Conservation (phyloP, 2,888 invertebrate species). For the Seira musarum region DNA sequence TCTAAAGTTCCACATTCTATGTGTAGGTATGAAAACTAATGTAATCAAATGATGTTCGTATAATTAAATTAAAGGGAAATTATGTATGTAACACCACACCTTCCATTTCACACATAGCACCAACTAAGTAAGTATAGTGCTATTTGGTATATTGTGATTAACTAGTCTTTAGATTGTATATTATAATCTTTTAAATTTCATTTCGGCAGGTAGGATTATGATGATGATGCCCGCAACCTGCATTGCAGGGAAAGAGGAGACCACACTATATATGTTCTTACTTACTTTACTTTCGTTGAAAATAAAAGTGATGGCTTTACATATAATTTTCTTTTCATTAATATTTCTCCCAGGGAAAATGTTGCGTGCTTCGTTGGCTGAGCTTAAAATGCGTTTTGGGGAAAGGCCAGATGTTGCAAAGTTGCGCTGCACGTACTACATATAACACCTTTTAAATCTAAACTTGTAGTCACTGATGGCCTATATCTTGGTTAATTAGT, state of each 20-base stretch:
- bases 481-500: slow-evolving; percentile 23
- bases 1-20: no score
- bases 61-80: no score
- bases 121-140: no score
- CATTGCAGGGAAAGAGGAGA: not conserved
- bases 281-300: not conserved
- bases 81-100: no score
- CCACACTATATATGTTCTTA: not conserved
- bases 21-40: no score
- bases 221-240: not conserved
- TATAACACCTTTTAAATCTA: not conserved
- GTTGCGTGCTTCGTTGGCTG: not conserved
- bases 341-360: not conserved
- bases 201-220: no score
- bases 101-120: no score
- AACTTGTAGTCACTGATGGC: slow-evolving; percentile 1
- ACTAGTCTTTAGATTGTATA: no score
- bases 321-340: slow-evolving; percentile 27
- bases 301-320: not conserved
- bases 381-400: not conserved
- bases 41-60: no score
- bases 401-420: not conserved
- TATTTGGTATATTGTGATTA: no score
- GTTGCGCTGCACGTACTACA: not conserved
- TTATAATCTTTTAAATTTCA: no score